phyloP scores from a whole-genome alignment of 2,797 vertebrate species.

The Pangasius mekongensis region DNA sequence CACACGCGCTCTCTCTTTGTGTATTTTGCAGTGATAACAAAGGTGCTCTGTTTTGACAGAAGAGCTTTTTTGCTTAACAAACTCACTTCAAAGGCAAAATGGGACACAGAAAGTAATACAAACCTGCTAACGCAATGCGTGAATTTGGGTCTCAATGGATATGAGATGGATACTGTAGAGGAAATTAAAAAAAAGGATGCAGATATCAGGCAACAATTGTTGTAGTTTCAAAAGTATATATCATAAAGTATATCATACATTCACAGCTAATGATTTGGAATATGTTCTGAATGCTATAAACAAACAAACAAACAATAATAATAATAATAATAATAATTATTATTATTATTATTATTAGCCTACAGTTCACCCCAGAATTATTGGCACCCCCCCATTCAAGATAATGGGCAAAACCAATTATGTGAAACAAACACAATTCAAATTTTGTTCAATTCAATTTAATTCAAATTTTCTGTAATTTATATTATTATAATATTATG shows the following conservation, averaged over 20 bases:
- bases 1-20: background rate
- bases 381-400: background rate
- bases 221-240: background rate
- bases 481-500: background rate
- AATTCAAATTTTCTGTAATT: background rate
- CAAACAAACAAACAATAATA: background rate
- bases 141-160: background rate
- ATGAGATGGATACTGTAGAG: background rate
- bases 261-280: background rate
- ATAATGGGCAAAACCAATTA: background rate
- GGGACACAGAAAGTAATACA: conserved; percentile 15
- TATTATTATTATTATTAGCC: background rate
- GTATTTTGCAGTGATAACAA: conserved; percentile 61
- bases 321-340: background rate
- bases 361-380: background rate
- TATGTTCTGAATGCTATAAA: background rate
- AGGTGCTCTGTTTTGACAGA: conserved; percentile 48
- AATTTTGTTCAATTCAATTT: background rate
- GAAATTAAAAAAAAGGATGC: background rate
- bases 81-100: conserved; percentile 38
- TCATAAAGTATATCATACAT: too few relatives aligned
- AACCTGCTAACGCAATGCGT: background rate
- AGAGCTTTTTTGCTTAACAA: conserved; percentile 59
- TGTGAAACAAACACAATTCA: background rate
- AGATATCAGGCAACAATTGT: background rate